Base-by-base conservation (phyloP, 2,113 vertebrate genomes). In the Phalacrocorax carbo region DNA sequence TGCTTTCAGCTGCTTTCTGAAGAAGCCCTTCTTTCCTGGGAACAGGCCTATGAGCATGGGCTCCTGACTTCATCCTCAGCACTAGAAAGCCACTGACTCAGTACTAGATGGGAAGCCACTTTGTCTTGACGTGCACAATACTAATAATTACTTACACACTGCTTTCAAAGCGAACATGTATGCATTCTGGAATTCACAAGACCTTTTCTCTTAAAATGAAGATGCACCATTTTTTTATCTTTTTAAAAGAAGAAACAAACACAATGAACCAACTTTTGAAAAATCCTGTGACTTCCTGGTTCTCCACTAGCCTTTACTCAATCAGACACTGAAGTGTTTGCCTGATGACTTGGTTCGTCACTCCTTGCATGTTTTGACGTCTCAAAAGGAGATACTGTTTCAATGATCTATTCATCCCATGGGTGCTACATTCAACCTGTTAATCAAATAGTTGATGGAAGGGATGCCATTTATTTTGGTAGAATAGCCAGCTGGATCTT, bases 11-110 rank as follows among this genome's bases (percentile, higher is more conserved):
- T 55, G 44, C 12, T 57, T 78, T 75, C 58, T 61, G 54, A 60
- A 68, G 62, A 34, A 69, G 34, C 1, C n/a, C 15, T 61, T 81
- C 38, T 80, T 40, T 77, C 48, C 38, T 29, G 61, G 32, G 10
- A 29, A 23, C 3, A 60, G 20, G 18, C 5, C 7, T 15, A 60
- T 0, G 0, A 61, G 61, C 6, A 14, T 0, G 8, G 22, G 34
- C 27, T 62, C 11, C 34, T 62, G 78, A 36, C 51, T 49, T 57
- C 27, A 48, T 13, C 15, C 42, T 16, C 55, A 64, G 51, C 55
- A 42, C 8, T 0, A 3, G 22, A 66, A 64, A 84, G 55, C 20
- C 44, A 42, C 51, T 8, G 7, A 30, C 25, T 44, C 30, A 17
- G 11, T 13, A 5, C 8, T 5, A 62, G 11, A 12, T 13, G 11